Evolutionary conservation across 1,140 invertebrate species (phyloP).

Genomic region (Eumaeus atala): DNA sequence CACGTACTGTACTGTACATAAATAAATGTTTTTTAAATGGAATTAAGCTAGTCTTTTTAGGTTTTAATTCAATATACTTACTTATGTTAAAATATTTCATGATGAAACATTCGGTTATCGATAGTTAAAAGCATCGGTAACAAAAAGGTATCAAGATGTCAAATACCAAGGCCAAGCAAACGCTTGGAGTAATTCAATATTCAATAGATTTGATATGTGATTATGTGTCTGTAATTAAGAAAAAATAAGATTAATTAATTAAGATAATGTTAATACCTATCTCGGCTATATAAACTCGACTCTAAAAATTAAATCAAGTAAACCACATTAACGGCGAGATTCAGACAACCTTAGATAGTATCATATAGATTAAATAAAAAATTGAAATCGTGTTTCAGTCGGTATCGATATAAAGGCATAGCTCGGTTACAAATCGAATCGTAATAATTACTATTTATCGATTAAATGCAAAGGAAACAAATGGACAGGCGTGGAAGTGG

Average conservation of each 20-base stretch:
- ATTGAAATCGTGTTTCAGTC: not conserved
- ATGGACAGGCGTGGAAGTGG: slow-evolving; percentile 36
- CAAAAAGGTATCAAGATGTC: no score
- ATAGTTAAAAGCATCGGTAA: no score
- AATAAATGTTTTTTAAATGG: no score
- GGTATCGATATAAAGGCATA: slow-evolving; percentile 6
- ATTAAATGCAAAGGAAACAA: slow-evolving; percentile 33
- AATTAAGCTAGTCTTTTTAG: no score
- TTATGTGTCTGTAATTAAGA: no score
- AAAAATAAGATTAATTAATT: slow-evolving; percentile 1
- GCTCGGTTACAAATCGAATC: slow-evolving; percentile 6
- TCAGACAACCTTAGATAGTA: not conserved
- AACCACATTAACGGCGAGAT: not conserved
- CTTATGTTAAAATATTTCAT: no score
- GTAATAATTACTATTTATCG: slow-evolving; percentile 22
- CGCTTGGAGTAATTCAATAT: no score
- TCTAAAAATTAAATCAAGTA: not conserved
- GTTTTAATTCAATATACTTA: no score
- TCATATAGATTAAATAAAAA: not conserved
- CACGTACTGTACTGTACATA: no score
- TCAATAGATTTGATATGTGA: no score
- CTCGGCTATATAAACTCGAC: not conserved
- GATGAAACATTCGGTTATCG: no score
- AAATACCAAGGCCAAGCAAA: no score
- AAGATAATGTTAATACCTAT: not conserved